A percentile compares a stretch with the other conserved stretches of the same genome.
Conservation (phyloP, 2,888 invertebrate genomes). For the Lasioglossum marginatum region DNA sequence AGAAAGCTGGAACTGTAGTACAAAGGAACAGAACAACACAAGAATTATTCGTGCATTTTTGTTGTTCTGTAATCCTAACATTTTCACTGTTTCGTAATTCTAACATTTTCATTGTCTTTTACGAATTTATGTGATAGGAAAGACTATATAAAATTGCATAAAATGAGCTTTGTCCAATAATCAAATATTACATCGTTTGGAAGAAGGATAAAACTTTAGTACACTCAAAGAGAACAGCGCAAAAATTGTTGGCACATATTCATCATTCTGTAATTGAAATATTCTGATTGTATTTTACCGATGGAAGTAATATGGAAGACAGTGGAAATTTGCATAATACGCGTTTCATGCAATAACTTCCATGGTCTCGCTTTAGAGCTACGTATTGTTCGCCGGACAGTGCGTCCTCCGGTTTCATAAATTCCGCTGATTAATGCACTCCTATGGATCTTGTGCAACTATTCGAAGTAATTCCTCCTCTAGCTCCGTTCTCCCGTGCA, state of each 20-base stretch:
- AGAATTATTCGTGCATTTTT: neutral
- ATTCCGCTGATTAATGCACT: constrained; percentile 47
- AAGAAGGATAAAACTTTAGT: neutral
- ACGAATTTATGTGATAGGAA: neutral
- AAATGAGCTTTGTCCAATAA: neutral
- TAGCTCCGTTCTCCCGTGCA: neutral
- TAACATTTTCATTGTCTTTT: neutral
- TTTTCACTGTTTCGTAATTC: no score
- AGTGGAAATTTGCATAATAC: neutral
- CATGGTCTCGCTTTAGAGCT: neutral
- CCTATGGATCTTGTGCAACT: constrained; percentile 38
- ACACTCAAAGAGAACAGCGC: neutral
- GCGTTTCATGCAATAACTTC: neutral
- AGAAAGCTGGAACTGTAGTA: neutral
- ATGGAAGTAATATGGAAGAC: neutral
- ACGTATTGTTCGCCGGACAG: constrained; percentile 4
- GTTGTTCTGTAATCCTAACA: neutral
- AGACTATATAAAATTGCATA: neutral
- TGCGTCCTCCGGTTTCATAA: constrained; percentile 33
- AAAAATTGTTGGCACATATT: neutral
- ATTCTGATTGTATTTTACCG: neutral
- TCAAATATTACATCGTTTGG: neutral
- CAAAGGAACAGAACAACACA: neutral
- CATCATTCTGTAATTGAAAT: neutral
- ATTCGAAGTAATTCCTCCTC: constrained; percentile 32